phyloP scores from a whole-genome alignment of 2,113 vertebrate genomes.

The Oryzias melastigma region DNA sequence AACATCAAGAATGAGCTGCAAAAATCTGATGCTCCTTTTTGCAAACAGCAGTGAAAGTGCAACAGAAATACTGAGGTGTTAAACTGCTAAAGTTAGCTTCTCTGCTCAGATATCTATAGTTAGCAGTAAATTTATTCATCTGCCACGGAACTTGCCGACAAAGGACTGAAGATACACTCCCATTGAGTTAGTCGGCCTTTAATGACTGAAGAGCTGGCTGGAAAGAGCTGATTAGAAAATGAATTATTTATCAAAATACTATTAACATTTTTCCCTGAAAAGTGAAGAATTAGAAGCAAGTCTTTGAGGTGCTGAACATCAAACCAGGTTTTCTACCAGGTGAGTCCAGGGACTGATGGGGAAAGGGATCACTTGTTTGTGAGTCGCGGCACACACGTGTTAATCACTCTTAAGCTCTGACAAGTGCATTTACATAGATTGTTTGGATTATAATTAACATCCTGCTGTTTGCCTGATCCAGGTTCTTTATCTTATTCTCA shows the following conservation, averaged over 20 bases:
- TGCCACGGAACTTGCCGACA: slow-evolving; percentile 53
- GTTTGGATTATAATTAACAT: slow-evolving; percentile 1
- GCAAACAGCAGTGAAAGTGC: slow-evolving; percentile 7
- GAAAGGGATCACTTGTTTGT: neutral
- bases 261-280: slow-evolving; percentile 67
- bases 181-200: slow-evolving; percentile 56
- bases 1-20: slow-evolving; percentile 2
- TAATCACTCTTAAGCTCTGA: slow-evolving; percentile 13
- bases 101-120: slow-evolving; percentile 69
- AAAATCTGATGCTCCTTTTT: neutral
- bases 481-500: neutral
- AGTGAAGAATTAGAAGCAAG: slow-evolving; percentile 56
- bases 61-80: slow-evolving; percentile 34
- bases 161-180: slow-evolving; percentile 53
- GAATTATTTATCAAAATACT: slow-evolving; percentile 75
- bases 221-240: slow-evolving; percentile 69
- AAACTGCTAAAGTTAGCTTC: slow-evolving; percentile 59
- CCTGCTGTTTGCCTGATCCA: neutral
- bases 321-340: slow-evolving; percentile 8
- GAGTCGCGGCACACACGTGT: neutral
- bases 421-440: slow-evolving; percentile 10
- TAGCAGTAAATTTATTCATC: slow-evolving; percentile 69
- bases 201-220: slow-evolving; percentile 54
- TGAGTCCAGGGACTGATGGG: too few species aligned
- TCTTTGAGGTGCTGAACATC: slow-evolving; percentile 57